Evolutionary conservation across 1,140 invertebrate species (phyloP), one percentile per base, ranked within the genome.

Genomic region (Neomicropteryx cornuta): DNA sequence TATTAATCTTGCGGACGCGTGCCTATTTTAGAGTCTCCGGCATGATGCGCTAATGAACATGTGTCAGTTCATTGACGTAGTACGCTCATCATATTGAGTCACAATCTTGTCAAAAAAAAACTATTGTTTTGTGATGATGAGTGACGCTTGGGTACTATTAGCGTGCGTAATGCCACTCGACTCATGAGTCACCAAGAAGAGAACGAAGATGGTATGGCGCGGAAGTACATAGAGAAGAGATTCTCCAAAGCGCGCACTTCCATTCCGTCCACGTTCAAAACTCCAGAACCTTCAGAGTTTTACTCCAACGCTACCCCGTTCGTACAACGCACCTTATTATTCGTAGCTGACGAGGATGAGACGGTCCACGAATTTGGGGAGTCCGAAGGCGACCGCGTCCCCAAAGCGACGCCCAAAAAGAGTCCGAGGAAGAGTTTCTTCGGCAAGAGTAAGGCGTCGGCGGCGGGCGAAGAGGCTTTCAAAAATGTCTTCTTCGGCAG

Each of bases 401-500:
- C n/a, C n/a, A 17, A 8, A n/a, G 30, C 30, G 14, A 14, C 5
- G n/a, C 41, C 53, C 27, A 60, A 65, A 50, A 65, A 62, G 60
- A 63, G 60, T 28, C 62, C 62, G 18, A 63, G 62, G 43, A 63
- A 63, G 48, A 60, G 50, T 49, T n/a, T n/a, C n/a, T n/a, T n/a
- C n/a, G n/a, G n/a, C n/a, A n/a, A n/a, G n/a, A n/a, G n/a, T n/a
- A n/a, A n/a, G n/a, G n/a, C n/a, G n/a, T n/a, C n/a, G n/a, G n/a
- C n/a, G n/a, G n/a, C n/a, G n/a, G n/a, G n/a, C n/a, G n/a, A n/a
- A n/a, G n/a, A n/a, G n/a, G n/a, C n/a, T n/a, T n/a, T n/a, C n/a
- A n/a, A n/a, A n/a, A n/a, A n/a, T n/a, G 62, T 58, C 51, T 65
- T 65, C 60, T 65, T 65, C 59, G 63, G 63, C 44, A 63, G 60